Conservation (phyloP, 2,888 invertebrate genomes). For the Cheilosia pagana region DNA sequence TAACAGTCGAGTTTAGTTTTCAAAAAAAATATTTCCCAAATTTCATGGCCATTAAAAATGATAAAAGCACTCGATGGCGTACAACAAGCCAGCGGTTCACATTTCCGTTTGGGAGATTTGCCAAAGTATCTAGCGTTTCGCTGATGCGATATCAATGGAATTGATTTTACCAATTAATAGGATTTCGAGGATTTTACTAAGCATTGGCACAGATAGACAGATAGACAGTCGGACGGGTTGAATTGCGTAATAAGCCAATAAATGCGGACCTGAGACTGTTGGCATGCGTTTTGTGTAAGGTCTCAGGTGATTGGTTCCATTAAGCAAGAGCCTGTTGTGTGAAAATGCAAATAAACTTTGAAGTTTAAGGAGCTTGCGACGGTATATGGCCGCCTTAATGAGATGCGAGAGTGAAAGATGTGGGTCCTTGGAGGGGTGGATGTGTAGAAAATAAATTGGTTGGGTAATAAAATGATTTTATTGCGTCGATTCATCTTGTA, state of each 20-base stretch:
- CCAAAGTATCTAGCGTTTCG: slow-evolving; percentile 17
- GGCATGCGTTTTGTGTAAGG: not conserved
- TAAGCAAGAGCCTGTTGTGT: not conserved
- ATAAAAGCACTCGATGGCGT: slow-evolving; percentile 6
- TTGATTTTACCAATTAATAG: slow-evolving; percentile 1
- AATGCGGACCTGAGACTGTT: not conserved
- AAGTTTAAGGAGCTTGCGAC: slow-evolving; percentile 20
- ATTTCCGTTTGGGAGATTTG: slow-evolving; percentile 27
- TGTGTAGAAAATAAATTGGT: not conserved
- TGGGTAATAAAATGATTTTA: slow-evolving; percentile 29
- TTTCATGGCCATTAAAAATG: slow-evolving; percentile 15
- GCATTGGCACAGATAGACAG: not conserved
- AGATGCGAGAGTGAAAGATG: not conserved
- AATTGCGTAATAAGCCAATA: slow-evolving; percentile 2
- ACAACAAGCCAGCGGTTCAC: not conserved
- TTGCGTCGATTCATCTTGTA: slow-evolving; percentile 28
- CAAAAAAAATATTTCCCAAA: not conserved
- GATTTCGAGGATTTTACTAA: slow-evolving; percentile 5
- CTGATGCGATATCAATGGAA: slow-evolving; percentile 18
- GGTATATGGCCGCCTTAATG: slow-evolving; percentile 1
- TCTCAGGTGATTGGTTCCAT: not conserved
- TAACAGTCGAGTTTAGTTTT: not conserved
- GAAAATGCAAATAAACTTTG: slow-evolving; percentile 32
- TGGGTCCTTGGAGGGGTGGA: not conserved
- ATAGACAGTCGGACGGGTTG: slow-evolving; percentile 21